Percentiles rank a stretch among this genome's conserved stretches.
Evolutionary conservation across 2,113 vertebrate species (phyloP).

Genomic region (Nothoprocta perdicaria): DNA sequence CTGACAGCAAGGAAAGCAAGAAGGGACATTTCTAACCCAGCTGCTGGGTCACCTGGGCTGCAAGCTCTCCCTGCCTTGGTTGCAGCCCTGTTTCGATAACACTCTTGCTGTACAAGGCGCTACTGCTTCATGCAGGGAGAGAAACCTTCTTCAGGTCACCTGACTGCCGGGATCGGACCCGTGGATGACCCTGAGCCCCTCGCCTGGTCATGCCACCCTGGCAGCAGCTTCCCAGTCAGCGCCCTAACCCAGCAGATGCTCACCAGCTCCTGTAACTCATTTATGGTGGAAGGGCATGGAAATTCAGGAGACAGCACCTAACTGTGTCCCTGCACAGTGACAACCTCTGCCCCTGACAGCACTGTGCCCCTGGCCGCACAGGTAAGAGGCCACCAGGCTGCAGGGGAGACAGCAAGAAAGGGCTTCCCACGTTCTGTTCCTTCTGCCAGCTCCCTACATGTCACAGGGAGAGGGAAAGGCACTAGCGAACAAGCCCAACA

Average conservation of each 20-base stretch:
- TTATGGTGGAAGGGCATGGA: not conserved
- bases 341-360: not conserved
- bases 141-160: not conserved
- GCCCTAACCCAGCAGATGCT: not conserved
- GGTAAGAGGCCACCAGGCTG: not conserved
- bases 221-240: too few species aligned
- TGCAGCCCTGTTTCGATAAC: not conserved
- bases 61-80: not conserved
- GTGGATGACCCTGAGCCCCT: too few species aligned
- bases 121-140: not conserved
- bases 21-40: not conserved
- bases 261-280: not conserved
- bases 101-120: rapidly evolving
- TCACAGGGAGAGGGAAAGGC: not conserved
- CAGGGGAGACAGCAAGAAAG: not conserved
- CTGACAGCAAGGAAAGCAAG: not conserved
- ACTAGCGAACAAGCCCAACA: not conserved
- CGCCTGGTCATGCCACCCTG: too few species aligned
- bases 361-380: not conserved
- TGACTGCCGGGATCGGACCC: too few species aligned
- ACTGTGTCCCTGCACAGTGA: not conserved
- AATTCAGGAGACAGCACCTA: not conserved
- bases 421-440: not conserved
- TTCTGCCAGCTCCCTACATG: not conserved
- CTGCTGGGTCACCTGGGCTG: not conserved